These are phyloP conservation scores for Nannoperca australis DNA, from an alignment of 2,797 vertebrate species.

Conservation along the genomic window DNA sequence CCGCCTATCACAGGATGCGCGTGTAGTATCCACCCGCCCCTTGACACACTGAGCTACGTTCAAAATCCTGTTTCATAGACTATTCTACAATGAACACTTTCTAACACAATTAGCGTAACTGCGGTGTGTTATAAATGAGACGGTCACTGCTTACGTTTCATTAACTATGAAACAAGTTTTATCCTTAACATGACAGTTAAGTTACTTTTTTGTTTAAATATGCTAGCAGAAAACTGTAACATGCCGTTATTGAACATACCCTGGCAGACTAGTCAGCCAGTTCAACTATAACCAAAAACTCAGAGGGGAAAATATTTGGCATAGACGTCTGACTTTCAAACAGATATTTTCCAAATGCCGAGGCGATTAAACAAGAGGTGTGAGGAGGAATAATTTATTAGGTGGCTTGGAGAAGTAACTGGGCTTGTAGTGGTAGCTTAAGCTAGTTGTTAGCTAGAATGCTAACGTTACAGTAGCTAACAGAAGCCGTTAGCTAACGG, in stretches of 20 bases:
- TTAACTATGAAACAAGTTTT: background rate
- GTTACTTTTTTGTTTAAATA: background rate
- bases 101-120: background rate
- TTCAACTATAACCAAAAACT: conserved; percentile 46
- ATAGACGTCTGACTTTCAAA: background rate
- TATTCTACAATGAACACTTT: background rate
- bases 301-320: conserved; percentile 1
- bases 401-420: conserved; percentile 12
- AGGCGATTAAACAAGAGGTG: conserved; percentile 69
- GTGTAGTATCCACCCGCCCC: background rate
- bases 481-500: conserved; percentile 51
- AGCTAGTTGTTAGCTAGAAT: conserved; percentile 31
- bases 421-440: conserved; percentile 14
- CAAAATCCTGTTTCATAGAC: conserved; percentile 2
- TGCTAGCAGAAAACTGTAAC: background rate
- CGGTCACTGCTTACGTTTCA: rapidly evolving
- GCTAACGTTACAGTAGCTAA: conserved; percentile 48
- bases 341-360: conserved; percentile 58
- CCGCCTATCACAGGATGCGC: background rate
- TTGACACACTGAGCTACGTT: conserved; percentile 50
- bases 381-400: conserved; percentile 5
- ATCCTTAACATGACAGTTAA: no score
- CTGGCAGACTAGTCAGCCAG: background rate
- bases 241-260: conserved; percentile 52
- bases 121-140: background rate